Evolutionary conservation across 2,113 vertebrate genomes (phyloP), one percentile per base, ranked within the genome.

Genomic region (Corythoichthys haematopterus): DNA sequence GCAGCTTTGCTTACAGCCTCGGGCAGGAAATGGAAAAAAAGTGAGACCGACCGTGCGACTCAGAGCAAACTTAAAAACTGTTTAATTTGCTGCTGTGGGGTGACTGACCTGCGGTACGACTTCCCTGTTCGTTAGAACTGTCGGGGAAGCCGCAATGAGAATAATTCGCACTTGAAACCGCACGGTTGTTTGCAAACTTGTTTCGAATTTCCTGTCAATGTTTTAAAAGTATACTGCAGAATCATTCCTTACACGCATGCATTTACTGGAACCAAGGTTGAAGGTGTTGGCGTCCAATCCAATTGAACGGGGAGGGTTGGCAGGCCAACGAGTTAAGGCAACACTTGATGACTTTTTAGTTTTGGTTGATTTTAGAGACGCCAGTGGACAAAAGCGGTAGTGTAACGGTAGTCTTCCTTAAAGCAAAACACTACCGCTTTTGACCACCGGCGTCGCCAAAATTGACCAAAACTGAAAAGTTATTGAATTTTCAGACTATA

Each of bases 21-120:
- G 84, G 84, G 90, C 86, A 87, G 89, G 89, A 92, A 90, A 91
- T 89, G 89, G 89, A 8, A 45, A 33, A 46, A 33, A 13, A 91
- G 16, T 72, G 71, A 60, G 58, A 11, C 7, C 1, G 1, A 40
- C 43, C 16, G n/a, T 61, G 58, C 40, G 38, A 61, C 38, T 37
- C 57, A 3, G 14, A 3, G 35, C 57, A 59, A 38, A 57, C 8
- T 43, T 40, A 8, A 59, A 16, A 8, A 2, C 6, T 8, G 9
- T 28, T 55, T 33, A 12, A 55, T 55, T 4, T 12, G 33, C 5
- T 14, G 55, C 55, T 36, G 53, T 56, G 1, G 20, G 5, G 2
- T 43, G 40, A 43, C 10, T 2, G 10, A 56, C 28, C 28, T 33
- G 52, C 52, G 20, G 20, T 28, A 33, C 33, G 2, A 2, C 55